Conservation (phyloP, 2,113 vertebrate genomes). For the Petaurus breviceps region DNA sequence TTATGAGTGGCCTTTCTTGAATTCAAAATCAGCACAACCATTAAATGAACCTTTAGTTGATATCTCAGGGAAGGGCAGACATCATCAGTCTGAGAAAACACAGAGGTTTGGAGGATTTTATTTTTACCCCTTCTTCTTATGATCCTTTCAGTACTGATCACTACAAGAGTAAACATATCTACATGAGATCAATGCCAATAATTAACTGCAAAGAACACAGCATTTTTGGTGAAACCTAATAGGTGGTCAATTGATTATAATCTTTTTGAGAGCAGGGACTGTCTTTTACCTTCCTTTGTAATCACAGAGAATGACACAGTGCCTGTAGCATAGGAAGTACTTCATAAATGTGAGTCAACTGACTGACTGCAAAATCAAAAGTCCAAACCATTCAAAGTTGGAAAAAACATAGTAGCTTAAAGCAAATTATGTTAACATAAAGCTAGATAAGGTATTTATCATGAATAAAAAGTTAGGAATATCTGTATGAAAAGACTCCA, state of each 20-base stretch:
- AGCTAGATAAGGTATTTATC: background rate
- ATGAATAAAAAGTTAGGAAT: background rate
- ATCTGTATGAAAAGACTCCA: background rate
- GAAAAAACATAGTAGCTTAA: background rate
- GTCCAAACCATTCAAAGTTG: background rate
- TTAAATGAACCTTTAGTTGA: background rate
- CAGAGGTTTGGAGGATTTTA: too few species aligned
- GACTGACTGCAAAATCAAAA: background rate
- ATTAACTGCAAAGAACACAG: background rate
- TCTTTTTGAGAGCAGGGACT: background rate
- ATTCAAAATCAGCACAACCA: background rate
- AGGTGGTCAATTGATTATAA: background rate
- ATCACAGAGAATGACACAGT: too few species aligned
- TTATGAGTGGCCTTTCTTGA: background rate
- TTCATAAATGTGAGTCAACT: background rate
- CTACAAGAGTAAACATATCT: background rate
- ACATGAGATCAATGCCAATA: background rate
- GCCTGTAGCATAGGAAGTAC: background rate
- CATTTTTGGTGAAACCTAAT: background rate
- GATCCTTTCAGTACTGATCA: background rate
- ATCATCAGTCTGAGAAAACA: background rate
- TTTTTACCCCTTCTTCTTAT: background rate
- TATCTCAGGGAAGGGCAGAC: background rate
- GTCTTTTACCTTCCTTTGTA: background rate
- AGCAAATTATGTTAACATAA: background rate